Evolutionary conservation across 2,113 vertebrate species (phyloP).

Genomic region (Elachura formosa): DNA sequence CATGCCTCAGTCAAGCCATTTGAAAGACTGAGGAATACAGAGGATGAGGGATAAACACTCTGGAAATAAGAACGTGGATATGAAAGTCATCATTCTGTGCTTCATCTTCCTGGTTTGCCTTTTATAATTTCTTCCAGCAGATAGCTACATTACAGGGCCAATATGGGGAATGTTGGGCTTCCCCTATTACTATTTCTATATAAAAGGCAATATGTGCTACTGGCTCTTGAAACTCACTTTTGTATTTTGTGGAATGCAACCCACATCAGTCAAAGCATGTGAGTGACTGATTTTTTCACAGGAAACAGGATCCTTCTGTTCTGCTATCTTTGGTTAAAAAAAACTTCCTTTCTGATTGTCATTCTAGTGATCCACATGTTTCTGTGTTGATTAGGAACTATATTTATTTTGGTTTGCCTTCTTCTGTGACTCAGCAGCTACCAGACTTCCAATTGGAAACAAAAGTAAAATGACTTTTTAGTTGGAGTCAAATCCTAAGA

Average conservation of each 20-base stretch:
- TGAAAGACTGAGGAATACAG: not conserved
- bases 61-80: not conserved
- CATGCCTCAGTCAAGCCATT: not conserved
- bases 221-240: not conserved
- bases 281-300: not conserved
- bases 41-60: not conserved
- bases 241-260: not conserved
- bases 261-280: not conserved
- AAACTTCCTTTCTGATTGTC: not conserved
- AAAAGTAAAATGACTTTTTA: not conserved
- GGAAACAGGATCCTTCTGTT: not conserved
- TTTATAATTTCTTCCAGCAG: not conserved
- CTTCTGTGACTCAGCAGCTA: slow-evolving; percentile 5
- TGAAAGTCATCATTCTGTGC: not conserved
- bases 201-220: not conserved
- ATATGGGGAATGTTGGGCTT: not conserved
- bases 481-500: not conserved
- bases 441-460: not conserved
- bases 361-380: not conserved
- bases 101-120: not conserved
- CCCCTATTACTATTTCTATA: not conserved
- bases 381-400: not conserved
- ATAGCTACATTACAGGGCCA: not conserved
- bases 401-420: not conserved
- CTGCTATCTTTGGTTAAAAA: not conserved